Evolutionary conservation across 2,888 invertebrate genomes (phyloP), one percentile per base, ranked within the genome.

Genomic region (Byasa hedistus): DNA sequence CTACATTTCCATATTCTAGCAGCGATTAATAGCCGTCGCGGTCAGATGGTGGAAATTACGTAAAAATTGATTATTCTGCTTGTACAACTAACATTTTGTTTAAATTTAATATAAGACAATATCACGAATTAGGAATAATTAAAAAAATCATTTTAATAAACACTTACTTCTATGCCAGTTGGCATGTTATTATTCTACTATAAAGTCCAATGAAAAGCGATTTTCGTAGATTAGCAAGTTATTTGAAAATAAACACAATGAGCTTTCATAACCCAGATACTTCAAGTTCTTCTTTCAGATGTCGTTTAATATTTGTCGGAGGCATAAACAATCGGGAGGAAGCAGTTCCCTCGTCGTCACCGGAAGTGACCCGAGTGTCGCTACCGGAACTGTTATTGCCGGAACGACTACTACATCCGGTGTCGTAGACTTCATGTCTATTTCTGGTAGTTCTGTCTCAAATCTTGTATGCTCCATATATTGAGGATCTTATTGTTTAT

Each of bases 381-480:
- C 81, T 82, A 79, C 84, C 87, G 91, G 90, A 91, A 89, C 85
- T 87, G 89, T 89, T 91, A 91, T 90, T 89, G 89, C 87, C 85
- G 85, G 87, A 85, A 89, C 84, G 87, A 89, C 88, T 87, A 84
- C 85, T 84, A 82, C 86, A 76, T 90, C 91, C 91, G 88, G 81
- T 79, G 78, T 80, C 80, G 85, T 79, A 85, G 89, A 88, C 90
- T 86, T 86, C 80, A 81, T 83, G 87, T 85, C 87, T 86, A 77
- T 84, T 75, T 23, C 57, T 64, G 60, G 61, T 44, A 39, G 51
- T 3, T 23, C 36, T 48, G 61, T 61, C 32, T 65, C 27, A 24
- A 19, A 10, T 21, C 51, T 60, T 12, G 21, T n/a, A 22, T 60
- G 32, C 24, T 56, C 27, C 17, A 27, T 48, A 56, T 23, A 15